Evolutionary conservation across 2,888 invertebrate genomes (phyloP).

Genomic region (Aricia artaxerxes): DNA sequence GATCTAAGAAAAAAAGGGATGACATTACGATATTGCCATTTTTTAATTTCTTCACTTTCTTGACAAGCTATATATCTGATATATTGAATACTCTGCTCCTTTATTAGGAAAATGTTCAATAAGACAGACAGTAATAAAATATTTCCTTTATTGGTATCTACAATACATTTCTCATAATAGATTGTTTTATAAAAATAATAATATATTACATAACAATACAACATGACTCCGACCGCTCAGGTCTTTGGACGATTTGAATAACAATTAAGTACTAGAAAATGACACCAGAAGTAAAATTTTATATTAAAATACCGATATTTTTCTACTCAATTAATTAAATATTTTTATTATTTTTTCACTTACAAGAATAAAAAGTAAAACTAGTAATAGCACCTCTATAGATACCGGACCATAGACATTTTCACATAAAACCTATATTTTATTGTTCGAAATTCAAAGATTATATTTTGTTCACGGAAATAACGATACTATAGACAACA

Average conservation of each 20-base stretch:
- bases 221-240: slow-evolving; percentile 72
- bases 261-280: slow-evolving; percentile 29
- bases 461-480: slow-evolving; percentile 57
- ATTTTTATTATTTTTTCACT: background rate
- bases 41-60: too few relatives aligned
- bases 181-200: slow-evolving; percentile 69
- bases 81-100: too few relatives aligned
- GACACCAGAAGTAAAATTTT: slow-evolving; percentile 26
- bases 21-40: too few relatives aligned
- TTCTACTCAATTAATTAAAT: slow-evolving; percentile 19
- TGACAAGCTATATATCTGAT: too few relatives aligned
- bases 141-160: slow-evolving; percentile 75
- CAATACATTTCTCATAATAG: slow-evolving; percentile 62
- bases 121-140: slow-evolving; percentile 50
- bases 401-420: slow-evolving; percentile 36
- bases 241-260: slow-evolving; percentile 60
- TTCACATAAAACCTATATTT: slow-evolving; percentile 33
- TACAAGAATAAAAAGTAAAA: slow-evolving; percentile 34
- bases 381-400: slow-evolving; percentile 45
- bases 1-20: too few relatives aligned
- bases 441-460: slow-evolving; percentile 49
- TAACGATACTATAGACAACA: slow-evolving; percentile 68
- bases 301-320: slow-evolving; percentile 2
- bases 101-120: slow-evolving; percentile 25
- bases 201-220: slow-evolving; percentile 64